Evolutionary conservation across 1,140 invertebrate genomes (phyloP), one percentile per base, ranked within the genome.

Genomic region (Trachelipus rathkii): DNA sequence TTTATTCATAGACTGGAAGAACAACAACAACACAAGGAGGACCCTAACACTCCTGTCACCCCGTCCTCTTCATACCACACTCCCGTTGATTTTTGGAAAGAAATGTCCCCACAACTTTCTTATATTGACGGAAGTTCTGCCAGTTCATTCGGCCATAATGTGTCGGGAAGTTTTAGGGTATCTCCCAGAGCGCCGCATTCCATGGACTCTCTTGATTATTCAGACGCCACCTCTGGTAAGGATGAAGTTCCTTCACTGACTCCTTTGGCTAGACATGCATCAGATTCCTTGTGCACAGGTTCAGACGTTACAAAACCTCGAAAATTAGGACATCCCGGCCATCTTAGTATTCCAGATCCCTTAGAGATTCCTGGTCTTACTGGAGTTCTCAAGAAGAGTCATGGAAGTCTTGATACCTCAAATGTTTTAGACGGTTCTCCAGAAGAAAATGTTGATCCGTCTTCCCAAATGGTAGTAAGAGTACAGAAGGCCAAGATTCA

Each of bases 61-160:
- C 50, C 50, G 50, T 60, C 50, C 19, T 19, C 50, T 2, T 15
- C 50, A 4, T 19, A 60, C 11, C 50, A 13, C 19, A 60, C 73
- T 15, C 68, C 73, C 13, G 44, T 53, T 11, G 82, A 84, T 75
- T 84, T 84, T 75, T 84, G 84, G 84, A 76, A 79, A 10, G 81
- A 82, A 69, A 82, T 84, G 13, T 82, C 82, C 3, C 82, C 83
- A 24, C 82, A 83, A 74, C 81, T 84, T 23, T 77, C 82, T 43
- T 84, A 82, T 78, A 84, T 84, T 71, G 84, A 84, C 75, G 82
- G 82, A 43, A 79, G 77, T 74, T 60, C 50, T 19, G 50, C 8
- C 8, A 60, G 50, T 8, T 60, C 50, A 13, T 13, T 60, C 11
- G 50, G 50, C 11, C 50, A 13, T 19, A 60, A 60, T 19, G 19